phyloP scores from a whole-genome alignment of 2,113 vertebrate species.

The Saccopteryx bilineata region DNA sequence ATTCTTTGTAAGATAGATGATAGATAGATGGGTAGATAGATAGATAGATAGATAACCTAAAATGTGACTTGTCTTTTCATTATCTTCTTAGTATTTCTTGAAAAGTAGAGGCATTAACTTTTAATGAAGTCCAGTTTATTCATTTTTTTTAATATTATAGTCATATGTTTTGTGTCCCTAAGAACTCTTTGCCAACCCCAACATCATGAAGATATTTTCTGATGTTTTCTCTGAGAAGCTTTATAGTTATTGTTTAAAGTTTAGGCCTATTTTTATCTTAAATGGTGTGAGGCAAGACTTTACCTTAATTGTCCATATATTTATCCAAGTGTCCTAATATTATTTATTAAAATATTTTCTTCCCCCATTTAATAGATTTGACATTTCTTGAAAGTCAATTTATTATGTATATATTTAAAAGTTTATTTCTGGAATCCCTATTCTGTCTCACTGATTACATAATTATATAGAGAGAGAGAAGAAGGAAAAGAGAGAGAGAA shows the following conservation, averaged over 20 bases:
- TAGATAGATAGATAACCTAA: neutral
- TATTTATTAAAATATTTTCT: neutral
- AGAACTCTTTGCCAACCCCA: neutral
- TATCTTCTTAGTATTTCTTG: slow-evolving; percentile 6
- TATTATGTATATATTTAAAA: neutral
- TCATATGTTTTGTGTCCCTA: neutral
- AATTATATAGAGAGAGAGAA: too few species aligned
- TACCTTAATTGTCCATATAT: neutral
- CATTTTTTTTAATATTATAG: neutral
- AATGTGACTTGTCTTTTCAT: neutral
- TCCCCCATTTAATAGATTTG: neutral
- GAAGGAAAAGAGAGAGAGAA: too few species aligned
- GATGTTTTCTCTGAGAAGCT: slow-evolving; percentile 22
- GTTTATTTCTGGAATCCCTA: neutral
- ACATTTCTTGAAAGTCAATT: slow-evolving; percentile 40
- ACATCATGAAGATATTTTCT: neutral
- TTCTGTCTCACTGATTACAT: neutral
- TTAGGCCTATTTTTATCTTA: neutral
- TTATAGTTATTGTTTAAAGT: neutral
- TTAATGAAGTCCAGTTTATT: neutral
- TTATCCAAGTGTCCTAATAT: neutral
- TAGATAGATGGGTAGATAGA: neutral
- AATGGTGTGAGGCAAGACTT: neutral
- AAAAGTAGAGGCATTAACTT: neutral
- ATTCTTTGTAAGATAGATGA: neutral